phyloP scores from a whole-genome alignment of 2,113 vertebrate genomes.

The Anarrhichthys ocellatus region DNA sequence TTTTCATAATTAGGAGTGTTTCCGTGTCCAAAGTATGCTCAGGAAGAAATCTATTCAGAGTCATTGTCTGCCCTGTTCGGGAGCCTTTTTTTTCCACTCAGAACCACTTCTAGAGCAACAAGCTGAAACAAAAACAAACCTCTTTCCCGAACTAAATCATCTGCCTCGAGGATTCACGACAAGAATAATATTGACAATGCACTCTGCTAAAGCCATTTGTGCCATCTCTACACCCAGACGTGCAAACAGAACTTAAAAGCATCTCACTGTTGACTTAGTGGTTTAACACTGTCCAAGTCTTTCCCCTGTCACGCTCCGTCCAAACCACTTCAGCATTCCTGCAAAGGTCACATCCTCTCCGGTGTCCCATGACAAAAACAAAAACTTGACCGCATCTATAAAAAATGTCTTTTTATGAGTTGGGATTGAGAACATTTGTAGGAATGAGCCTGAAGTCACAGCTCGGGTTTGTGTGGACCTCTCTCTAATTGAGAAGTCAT shows the following conservation, averaged over 20 bases:
- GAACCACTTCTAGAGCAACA: conserved; percentile 9
- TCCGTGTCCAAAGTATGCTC: not conserved
- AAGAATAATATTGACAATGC: conserved; percentile 40
- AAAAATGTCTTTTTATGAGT: conserved; percentile 78
- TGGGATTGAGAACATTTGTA: conserved; percentile 70
- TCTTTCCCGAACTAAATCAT: conserved; percentile 40
- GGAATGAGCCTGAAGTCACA: conserved; percentile 73
- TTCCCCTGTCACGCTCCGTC: conserved; percentile 60
- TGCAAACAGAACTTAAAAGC: conserved; percentile 30
- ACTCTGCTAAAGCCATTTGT: conserved; percentile 53
- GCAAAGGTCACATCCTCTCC: conserved; percentile 77
- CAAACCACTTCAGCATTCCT: conserved; percentile 73
- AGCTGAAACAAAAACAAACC: conserved; percentile 10
- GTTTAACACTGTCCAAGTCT: conserved; percentile 60
- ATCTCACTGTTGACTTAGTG: conserved; percentile 58
- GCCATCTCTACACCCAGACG: conserved; percentile 47
- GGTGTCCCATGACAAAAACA: conserved; percentile 75
- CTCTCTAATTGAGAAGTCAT: conserved; percentile 82
- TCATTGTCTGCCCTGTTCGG: not conserved
- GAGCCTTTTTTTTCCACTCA: not conserved
- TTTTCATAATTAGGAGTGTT: conserved; percentile 1
- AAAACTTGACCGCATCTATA: conserved; percentile 78
- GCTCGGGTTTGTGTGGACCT: conserved; percentile 70
- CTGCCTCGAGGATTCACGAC: conserved; percentile 28
- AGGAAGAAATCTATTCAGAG: not conserved